phyloP scores from a whole-genome alignment of 1,140 invertebrate genomes.

The Odontomachus brunneus region DNA sequence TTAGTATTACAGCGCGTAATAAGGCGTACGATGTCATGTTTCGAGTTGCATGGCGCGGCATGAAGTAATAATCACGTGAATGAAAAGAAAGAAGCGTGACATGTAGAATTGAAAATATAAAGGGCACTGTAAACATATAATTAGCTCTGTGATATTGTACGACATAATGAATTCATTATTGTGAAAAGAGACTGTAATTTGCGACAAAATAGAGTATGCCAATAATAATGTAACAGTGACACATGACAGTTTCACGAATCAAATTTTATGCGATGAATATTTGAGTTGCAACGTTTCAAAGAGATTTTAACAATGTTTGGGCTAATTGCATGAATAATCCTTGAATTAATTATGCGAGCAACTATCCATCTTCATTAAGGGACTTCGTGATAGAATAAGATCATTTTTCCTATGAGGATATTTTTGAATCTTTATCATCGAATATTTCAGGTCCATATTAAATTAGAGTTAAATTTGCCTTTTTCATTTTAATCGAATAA shows the following conservation, averaged over 20 bases:
- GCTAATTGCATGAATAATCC: not conserved
- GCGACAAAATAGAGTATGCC: not conserved
- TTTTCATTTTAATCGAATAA: no score
- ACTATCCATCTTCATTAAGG: not conserved
- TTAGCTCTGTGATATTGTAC: not conserved
- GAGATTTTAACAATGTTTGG: not conserved
- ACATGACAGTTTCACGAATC: not conserved
- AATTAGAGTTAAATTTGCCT: no score
- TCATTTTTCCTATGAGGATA: not conserved
- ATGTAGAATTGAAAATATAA: not conserved
- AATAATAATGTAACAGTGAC: no score
- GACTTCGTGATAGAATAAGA: not conserved
- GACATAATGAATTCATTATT: not conserved
- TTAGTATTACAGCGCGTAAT: constrained; percentile 45
- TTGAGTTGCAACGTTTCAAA: not conserved
- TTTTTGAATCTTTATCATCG: not conserved
- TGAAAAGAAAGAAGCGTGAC: constrained; percentile 37
- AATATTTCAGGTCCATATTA: no score
- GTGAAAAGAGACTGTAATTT: not conserved
- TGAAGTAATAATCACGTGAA: constrained; percentile 35
- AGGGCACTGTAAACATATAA: not conserved
- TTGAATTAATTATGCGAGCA: not conserved
- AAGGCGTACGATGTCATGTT: constrained; percentile 26
- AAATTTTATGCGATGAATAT: not conserved
- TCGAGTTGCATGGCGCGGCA: constrained; percentile 1